A percentile compares a stretch with the other conserved stretches of the same genome.
Conservation (phyloP, 2,797 vertebrate genomes). For the Steatocranus sp. region DNA sequence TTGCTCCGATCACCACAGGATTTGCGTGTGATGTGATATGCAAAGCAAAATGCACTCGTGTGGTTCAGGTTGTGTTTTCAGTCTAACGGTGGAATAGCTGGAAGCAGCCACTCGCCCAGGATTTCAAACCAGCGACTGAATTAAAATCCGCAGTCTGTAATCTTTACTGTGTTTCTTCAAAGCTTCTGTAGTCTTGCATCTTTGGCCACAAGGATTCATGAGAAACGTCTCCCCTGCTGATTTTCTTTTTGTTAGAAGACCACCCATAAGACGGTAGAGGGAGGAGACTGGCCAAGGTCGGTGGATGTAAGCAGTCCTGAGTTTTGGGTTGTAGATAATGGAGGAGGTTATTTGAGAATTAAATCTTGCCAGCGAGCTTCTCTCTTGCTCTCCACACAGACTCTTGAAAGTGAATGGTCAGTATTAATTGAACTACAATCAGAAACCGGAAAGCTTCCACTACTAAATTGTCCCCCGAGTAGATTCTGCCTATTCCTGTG, state of each 20-base stretch:
- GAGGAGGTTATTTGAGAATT: neutral
- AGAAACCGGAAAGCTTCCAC: neutral
- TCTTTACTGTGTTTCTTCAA: neutral
- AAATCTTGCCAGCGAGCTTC: neutral
- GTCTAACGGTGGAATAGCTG: neutral
- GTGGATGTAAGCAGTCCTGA: neutral
- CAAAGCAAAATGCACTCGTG: slow-evolving; percentile 10
- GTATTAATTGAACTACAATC: neutral
- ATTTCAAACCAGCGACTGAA: neutral
- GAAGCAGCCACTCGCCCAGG: neutral
- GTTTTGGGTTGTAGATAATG: neutral
- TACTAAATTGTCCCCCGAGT: neutral
- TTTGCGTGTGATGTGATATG: slow-evolving; percentile 43
- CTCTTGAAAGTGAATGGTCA: neutral
- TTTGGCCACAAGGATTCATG: neutral
- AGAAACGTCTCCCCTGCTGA: neutral
- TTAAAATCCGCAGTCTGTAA: neutral
- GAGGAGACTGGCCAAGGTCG: neutral
- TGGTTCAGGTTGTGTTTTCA: neutral
- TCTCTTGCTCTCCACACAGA: neutral
- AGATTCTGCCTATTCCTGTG: neutral
- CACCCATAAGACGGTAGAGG: neutral
- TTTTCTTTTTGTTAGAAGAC: neutral
- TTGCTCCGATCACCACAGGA: slow-evolving; percentile 3
- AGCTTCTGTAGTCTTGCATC: neutral